Conservation (phyloP, 2,113 vertebrate genomes). For the Geococcyx californianus region DNA sequence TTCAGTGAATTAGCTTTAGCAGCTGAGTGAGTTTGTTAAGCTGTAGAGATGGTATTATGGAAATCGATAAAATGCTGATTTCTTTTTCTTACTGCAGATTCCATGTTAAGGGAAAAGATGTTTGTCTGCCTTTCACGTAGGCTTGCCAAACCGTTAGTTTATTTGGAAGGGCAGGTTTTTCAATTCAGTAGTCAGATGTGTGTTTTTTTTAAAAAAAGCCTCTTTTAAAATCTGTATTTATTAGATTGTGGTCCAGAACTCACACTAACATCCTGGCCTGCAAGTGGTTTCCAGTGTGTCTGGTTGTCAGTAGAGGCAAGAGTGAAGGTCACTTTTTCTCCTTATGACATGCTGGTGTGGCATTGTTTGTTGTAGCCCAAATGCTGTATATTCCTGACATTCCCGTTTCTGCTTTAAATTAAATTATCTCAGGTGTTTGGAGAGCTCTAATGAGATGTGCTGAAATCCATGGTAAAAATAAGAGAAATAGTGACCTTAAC, state of each 20-base stretch:
- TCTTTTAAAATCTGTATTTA: background rate
- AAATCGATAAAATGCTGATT: constrained; percentile 61
- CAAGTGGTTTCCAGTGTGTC: background rate
- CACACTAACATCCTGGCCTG: background rate
- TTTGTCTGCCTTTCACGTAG: constrained; percentile 26
- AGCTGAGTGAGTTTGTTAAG: constrained; percentile 47
- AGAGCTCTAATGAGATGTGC: background rate
- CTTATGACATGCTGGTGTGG: background rate
- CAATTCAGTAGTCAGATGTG: background rate
- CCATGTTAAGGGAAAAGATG: background rate
- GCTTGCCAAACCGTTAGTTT: constrained; percentile 21
- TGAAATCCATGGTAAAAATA: background rate
- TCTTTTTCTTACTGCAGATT: constrained; percentile 8
- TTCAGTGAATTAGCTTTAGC: constrained; percentile 41
- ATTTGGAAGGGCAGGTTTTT: constrained; percentile 17
- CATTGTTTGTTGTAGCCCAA: background rate
- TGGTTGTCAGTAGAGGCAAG: background rate
- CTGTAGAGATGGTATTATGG: constrained; percentile 30
- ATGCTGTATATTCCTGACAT: background rate
- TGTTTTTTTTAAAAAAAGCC: background rate
- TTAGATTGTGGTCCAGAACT: constrained; percentile 1
- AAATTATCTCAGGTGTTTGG: background rate
- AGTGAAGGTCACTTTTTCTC: constrained; percentile 42
- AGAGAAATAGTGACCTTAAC: background rate
- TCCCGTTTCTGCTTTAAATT: background rate